Percentiles rank a stretch among this genome's conserved stretches.
Evolutionary conservation across 1,140 invertebrate genomes (phyloP).

Genomic region (Cecropterus lyciades): DNA sequence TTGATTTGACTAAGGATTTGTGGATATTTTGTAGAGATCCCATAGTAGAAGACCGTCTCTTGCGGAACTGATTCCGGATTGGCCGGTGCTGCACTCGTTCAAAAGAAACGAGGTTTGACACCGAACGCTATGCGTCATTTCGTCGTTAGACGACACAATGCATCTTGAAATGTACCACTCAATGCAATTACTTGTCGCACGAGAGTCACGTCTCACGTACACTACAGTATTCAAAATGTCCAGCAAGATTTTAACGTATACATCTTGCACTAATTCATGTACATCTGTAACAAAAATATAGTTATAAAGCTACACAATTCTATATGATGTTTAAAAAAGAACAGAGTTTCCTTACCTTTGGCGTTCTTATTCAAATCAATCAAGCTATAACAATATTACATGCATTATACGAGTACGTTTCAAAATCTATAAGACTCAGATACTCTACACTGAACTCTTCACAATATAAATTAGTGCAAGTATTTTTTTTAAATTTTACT

Average conservation of each 20-base stretch:
- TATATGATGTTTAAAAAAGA: no score
- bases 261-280: slow-evolving; percentile 53
- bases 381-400: no score
- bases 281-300: no score
- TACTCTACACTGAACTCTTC: slow-evolving; percentile 6
- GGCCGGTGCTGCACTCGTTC: slow-evolving; percentile 96
- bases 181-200: slow-evolving; percentile 69
- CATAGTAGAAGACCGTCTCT: slow-evolving; percentile 92
- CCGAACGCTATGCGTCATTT: slow-evolving; percentile 52
- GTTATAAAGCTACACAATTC: no score
- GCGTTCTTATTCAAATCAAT: no score
- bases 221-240: slow-evolving; percentile 51
- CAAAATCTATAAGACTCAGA: neutral
- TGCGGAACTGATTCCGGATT: slow-evolving; percentile 97
- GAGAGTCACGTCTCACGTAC: slow-evolving; percentile 57
- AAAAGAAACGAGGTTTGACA: slow-evolving; percentile 90
- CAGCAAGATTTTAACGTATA: slow-evolving; percentile 53
- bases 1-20: slow-evolving; percentile 60
- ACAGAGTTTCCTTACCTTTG: no score
- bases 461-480: slow-evolving; percentile 47
- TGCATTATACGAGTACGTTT: no score
- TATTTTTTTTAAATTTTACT: slow-evolving; percentile 38
- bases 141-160: slow-evolving; percentile 71
- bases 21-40: slow-evolving; percentile 80
- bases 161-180: slow-evolving; percentile 73